Percentiles rank a stretch among this genome's conserved stretches.
These are phyloP conservation scores for Perdix hodgsoniae DNA, from an alignment of 2,797 vertebrate species.

Conservation along the genomic window DNA sequence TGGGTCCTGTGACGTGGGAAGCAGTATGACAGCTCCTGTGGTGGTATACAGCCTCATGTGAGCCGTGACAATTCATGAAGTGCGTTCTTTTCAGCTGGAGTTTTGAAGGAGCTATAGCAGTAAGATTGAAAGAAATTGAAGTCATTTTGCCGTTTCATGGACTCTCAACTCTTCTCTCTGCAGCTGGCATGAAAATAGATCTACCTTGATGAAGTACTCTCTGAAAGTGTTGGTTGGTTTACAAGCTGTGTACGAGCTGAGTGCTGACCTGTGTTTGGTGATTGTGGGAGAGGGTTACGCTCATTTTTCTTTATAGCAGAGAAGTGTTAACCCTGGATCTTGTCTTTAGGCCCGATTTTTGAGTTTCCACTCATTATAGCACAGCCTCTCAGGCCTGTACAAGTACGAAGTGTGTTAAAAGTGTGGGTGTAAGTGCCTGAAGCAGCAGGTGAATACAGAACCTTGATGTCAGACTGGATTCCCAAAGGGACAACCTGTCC, in stretches of 20 bases:
- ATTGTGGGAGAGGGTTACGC: not conserved
- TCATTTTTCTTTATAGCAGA: conserved; percentile 6
- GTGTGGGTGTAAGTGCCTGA: not conserved
- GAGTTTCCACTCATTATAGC: not conserved
- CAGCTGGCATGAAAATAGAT: not conserved
- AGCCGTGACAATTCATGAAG: not conserved
- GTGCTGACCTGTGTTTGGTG: not conserved
- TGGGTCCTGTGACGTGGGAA: not conserved
- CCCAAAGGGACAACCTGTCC: not conserved
- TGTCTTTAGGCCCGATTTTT: not conserved
- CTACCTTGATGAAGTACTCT: conserved; percentile 18
- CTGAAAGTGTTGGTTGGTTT: not conserved
- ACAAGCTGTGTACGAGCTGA: not conserved
- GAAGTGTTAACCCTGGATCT: not conserved
- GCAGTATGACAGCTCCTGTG: not conserved
- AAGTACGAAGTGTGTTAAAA: not conserved
- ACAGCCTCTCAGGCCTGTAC: not conserved
- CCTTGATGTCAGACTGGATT: not conserved
- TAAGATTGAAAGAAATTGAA: not conserved
- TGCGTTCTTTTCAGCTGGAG: not conserved
- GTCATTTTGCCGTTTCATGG: not conserved
- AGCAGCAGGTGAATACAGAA: not conserved
- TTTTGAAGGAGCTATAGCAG: conserved; percentile 11
- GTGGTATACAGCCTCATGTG: not conserved
- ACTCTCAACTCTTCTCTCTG: conserved; percentile 13